Evolutionary conservation across 2,113 vertebrate species (phyloP), one percentile per base, ranked within the genome.

Genomic region (Micromys minutus): DNA sequence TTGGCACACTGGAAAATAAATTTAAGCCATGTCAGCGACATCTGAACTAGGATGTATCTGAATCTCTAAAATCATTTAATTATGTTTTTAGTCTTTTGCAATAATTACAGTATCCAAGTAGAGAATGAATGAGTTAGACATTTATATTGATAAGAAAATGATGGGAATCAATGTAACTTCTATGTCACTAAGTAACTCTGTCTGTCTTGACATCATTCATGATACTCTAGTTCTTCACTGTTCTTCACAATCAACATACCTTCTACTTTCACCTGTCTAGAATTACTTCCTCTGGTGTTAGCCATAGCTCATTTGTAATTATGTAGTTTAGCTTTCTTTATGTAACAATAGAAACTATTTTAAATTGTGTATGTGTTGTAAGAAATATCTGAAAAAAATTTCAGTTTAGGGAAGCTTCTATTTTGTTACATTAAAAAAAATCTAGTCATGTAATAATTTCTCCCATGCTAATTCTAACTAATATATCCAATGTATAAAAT

Each of bases 1-100:
- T 97, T 96, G 94, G 31, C 92, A 95, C 67, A 93, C n/a, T 72
- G 92, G 81, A 29, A 96, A 96, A 97, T 95, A 67, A 39, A 94
- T 94, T 97, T 84, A 79, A 79, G 15, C 89, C 50, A 31, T 74
- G 65, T 91, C 97, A 89, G 34, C 5, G 93, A 11, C 5, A 87
- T 72, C 50, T 94, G 83, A 89, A 94, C 57, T 92, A 31, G 5
- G 57, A 72, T 91, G 10, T 45, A 92, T 95, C 42, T 71, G 55
- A 26, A 91, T 95, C 26, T 97, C 47, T 67, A 94, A 92, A 97
- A 94, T 88, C 63, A 95, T 90, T 74, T 95, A 93, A 90, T 95
- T 22, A 2, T 61, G 61, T 90, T 95, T 94, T 36, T 69, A 81
- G 76, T 87, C 26, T 90, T 92, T 95, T 63, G 3, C 10, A 88